A percentile compares a stretch with the other conserved stretches of the same genome.
phyloP scores from a whole-genome alignment of 2,888 invertebrate genomes.

The Eristalinus sepulchralis region DNA sequence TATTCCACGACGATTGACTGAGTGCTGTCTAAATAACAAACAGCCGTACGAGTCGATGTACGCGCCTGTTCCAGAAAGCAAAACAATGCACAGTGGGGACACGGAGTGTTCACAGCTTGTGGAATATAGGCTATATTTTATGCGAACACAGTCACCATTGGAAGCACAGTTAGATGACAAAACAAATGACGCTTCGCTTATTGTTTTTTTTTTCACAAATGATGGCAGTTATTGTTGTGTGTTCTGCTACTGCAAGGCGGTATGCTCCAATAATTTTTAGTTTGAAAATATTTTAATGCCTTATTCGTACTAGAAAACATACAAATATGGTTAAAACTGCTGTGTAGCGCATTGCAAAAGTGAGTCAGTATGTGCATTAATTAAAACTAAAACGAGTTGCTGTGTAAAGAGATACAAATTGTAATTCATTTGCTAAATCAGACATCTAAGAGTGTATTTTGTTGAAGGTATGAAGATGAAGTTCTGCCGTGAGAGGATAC shows the following conservation, averaged over 20 bases:
- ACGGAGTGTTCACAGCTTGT: not conserved
- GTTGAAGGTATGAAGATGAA: too few relatives aligned
- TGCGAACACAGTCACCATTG: constrained; percentile 9
- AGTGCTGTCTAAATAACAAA: constrained; percentile 38
- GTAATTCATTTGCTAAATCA: too few relatives aligned
- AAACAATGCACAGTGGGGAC: not conserved
- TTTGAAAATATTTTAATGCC: constrained; percentile 50
- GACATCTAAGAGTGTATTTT: too few relatives aligned
- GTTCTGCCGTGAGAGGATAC: too few relatives aligned
- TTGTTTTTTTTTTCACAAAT: constrained; percentile 7
- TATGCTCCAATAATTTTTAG: constrained; percentile 59
- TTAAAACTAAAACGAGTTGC: not conserved
- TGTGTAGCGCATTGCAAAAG: not conserved
- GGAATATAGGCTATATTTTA: not conserved
- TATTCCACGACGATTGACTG: constrained; percentile 13
- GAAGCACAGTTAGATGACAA: constrained; percentile 13
- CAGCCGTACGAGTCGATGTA: not conserved
- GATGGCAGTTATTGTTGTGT: constrained; percentile 11
- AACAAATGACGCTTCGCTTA: not conserved
- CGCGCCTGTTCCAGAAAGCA: constrained; percentile 11
- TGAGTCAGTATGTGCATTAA: not conserved
- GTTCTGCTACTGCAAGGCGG: not conserved
- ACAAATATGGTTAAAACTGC: not conserved
- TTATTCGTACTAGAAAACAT: constrained; percentile 17
- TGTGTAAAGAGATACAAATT: too few relatives aligned